Evolutionary conservation across 2,888 invertebrate species (phyloP).

Genomic region (Strigamia transsilvanica): DNA sequence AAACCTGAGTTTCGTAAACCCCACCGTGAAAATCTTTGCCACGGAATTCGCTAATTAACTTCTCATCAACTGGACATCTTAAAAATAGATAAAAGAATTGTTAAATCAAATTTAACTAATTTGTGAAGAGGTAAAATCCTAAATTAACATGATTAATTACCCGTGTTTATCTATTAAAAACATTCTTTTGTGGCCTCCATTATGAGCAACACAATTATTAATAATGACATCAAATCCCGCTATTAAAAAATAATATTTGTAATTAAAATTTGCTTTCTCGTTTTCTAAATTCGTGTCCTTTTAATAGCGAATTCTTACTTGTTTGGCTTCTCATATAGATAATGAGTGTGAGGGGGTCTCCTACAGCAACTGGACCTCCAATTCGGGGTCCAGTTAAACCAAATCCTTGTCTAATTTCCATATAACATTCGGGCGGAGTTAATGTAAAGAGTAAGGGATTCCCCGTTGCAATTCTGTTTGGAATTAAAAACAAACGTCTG

Average conservation of each 20-base stretch:
- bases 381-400: conserved; percentile 85
- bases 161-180: conserved; percentile 92
- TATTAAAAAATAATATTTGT: conserved; percentile 64
- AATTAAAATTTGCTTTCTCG: not conserved
- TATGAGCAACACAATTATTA: conserved; percentile 92
- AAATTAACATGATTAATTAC: conserved; percentile 66
- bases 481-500: conserved; percentile 59
- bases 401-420: conserved; percentile 93
- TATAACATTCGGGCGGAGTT: conserved; percentile 93
- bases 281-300: not conserved
- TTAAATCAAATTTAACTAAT: conserved; percentile 27
- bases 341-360: conserved; percentile 88
- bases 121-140: not conserved
- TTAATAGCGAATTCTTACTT: conserved; percentile 71
- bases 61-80: conserved; percentile 91
- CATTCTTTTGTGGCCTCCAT: conserved; percentile 89
- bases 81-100: conserved; percentile 57
- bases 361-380: conserved; percentile 88
- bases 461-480: conserved; percentile 85
- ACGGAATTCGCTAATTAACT: conserved; percentile 87
- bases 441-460: conserved; percentile 93
- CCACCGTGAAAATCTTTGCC: conserved; percentile 85
- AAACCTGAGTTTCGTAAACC: conserved; percentile 91
- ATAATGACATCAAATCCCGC: conserved; percentile 95
- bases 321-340: conserved; percentile 96